Evolutionary conservation across 1,140 invertebrate species (phyloP).

Genomic region (Ctenoplectra terminalis): DNA sequence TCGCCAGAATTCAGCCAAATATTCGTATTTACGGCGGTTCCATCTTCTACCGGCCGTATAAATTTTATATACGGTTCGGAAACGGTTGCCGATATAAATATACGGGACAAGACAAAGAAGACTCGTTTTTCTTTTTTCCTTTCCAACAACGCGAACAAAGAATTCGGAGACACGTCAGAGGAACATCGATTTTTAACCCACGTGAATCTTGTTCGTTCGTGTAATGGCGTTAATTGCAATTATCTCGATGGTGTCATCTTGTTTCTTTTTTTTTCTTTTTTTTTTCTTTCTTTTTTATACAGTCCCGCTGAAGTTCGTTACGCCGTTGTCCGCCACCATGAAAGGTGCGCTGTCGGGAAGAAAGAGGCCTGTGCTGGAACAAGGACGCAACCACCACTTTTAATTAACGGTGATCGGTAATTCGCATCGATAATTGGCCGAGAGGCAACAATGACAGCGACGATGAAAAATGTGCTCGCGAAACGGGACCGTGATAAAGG

Average conservation of each 20-base stretch:
- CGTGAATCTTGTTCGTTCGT: not conserved
- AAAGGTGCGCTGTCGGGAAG: not conserved
- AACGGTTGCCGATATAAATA: not conserved
- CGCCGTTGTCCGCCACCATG: not conserved
- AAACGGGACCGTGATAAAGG: slow-evolving; percentile 48
- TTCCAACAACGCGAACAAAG: not conserved
- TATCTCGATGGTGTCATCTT: not conserved
- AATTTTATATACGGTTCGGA: not conserved
- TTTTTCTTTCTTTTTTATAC: not conserved
- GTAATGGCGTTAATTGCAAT: slow-evolving; percentile 21
- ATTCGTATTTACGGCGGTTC: slow-evolving; percentile 31
- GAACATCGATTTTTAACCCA: not conserved
- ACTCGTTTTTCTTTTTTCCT: not conserved
- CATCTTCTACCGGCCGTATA: not conserved
- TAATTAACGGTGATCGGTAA: slow-evolving; percentile 67
- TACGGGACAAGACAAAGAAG: too few relatives aligned
- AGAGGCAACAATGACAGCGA: slow-evolving; percentile 42
- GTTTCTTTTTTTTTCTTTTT: not conserved
- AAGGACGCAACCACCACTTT: slow-evolving; percentile 49
- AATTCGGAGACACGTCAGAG: not conserved
- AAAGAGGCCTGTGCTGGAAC: not conserved
- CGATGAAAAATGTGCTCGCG: slow-evolving; percentile 18
- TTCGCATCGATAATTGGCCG: slow-evolving; percentile 65
- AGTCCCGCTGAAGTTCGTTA: too few relatives aligned
- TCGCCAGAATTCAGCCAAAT: slow-evolving; percentile 38